phyloP scores from a whole-genome alignment of 2,797 vertebrate genomes.

The Peromyscus eremicus region DNA sequence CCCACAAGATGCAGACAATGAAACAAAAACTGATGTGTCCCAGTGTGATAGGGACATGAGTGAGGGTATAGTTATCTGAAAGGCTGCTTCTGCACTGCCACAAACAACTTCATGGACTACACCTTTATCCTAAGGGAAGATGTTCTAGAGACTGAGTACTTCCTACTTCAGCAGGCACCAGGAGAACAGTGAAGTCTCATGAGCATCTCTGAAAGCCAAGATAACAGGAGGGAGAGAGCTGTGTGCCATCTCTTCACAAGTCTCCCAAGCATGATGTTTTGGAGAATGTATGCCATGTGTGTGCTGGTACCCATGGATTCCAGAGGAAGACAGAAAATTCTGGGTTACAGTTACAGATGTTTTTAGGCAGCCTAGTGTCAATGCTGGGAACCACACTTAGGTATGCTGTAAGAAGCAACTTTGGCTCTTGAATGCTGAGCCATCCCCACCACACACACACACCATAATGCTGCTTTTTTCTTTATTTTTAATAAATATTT shows the following conservation, averaged over 20 bases:
- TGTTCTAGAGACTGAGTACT: fast-evolving
- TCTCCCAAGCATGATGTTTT: background rate
- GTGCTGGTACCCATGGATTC: background rate
- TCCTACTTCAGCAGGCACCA: background rate
- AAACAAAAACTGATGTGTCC: background rate
- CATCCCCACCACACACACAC: background rate
- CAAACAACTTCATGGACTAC: background rate
- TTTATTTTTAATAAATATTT: background rate
- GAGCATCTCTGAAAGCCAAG: background rate
- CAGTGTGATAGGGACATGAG: background rate
- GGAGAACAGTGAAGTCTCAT: background rate
- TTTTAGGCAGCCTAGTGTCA: background rate
- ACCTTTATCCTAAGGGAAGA: background rate
- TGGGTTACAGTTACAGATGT: background rate
- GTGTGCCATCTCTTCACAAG: background rate
- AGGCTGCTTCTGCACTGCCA: background rate
- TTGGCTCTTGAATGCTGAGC: background rate
- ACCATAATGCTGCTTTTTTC: background rate
- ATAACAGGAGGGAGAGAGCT: background rate
- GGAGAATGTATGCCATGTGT: background rate
- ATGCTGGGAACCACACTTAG: background rate
- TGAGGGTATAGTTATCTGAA: background rate
- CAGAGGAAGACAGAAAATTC: background rate
- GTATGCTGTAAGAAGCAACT: background rate
- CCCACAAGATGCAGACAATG: background rate